Conservation (phyloP, 2,888 invertebrate species). For the Aproaerema taeniolella region DNA sequence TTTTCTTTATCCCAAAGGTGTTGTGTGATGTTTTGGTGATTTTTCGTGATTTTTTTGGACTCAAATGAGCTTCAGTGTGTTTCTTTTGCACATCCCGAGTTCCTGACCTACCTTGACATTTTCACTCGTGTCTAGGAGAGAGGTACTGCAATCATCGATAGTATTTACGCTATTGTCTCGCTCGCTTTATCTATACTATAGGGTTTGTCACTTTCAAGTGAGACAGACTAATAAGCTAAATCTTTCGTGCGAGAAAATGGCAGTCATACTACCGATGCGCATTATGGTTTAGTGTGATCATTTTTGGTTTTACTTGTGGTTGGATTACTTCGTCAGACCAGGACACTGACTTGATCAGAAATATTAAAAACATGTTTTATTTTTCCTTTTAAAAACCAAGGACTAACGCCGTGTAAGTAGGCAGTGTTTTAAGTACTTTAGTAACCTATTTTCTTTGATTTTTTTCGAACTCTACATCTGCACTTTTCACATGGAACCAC, state of each 20-base stretch:
- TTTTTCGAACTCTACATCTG: conserved; percentile 31
- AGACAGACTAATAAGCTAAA: too few species aligned
- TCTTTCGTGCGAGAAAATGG: too few species aligned
- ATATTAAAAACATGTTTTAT: conserved; percentile 12
- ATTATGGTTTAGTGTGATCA: conserved; percentile 38
- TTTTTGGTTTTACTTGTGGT: conserved; percentile 35
- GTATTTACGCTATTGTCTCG: too few species aligned
- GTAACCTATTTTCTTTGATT: conserved; percentile 33
- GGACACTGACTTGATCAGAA: conserved; percentile 52
- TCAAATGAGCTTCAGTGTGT: conserved; percentile 61
- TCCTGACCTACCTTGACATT: conserved; percentile 77
- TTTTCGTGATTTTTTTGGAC: conserved; percentile 63
- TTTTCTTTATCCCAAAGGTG: conserved; percentile 62
- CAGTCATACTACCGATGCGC: too few species aligned
- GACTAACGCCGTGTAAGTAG: conserved; percentile 59
- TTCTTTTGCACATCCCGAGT: conserved; percentile 65
- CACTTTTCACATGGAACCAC: conserved; percentile 47
- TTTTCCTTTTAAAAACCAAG: conserved; percentile 40
- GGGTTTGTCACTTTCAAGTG: too few species aligned
- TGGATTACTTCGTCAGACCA: conserved; percentile 50
- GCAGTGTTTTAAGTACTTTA: conserved; percentile 31
- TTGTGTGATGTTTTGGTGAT: conserved; percentile 44
- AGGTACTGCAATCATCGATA: too few species aligned
- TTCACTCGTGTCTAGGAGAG: conserved; percentile 56
- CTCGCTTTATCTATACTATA: too few species aligned